Evolutionary conservation across 2,113 vertebrate species (phyloP).

Genomic region (Pseudopipra pipra): DNA sequence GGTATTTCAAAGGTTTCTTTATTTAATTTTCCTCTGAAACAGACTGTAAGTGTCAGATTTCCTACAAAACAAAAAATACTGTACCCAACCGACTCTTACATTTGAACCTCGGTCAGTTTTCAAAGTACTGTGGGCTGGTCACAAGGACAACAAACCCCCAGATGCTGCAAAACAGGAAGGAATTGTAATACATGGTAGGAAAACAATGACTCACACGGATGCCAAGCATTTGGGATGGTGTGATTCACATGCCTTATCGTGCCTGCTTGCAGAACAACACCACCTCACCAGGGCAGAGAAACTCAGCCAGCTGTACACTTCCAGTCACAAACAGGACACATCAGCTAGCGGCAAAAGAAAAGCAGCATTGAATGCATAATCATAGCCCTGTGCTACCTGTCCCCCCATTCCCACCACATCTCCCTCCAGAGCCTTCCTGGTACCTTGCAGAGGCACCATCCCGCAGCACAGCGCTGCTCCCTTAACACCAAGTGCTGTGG

Average conservation of each 20-base stretch:
- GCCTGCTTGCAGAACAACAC: not conserved
- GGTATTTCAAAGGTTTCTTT: not conserved
- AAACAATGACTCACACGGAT: constrained; percentile 51
- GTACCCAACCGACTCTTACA: not conserved
- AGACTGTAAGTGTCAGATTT: not conserved
- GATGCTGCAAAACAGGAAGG: constrained; percentile 59
- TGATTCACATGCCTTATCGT: constrained; percentile 38
- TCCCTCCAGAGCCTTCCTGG: not conserved
- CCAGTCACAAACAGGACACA: not conserved
- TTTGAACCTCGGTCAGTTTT: not conserved
- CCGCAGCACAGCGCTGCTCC: not conserved
- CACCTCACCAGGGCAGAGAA: not conserved
- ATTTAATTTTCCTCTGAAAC: not conserved
- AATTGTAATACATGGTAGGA: constrained; percentile 28
- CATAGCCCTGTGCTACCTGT: not conserved
- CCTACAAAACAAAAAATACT: not conserved
- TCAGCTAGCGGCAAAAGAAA: not conserved
- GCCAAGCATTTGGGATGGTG: not conserved
- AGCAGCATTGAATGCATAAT: fast-evolving
- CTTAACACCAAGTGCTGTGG: not conserved
- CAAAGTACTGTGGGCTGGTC: not conserved
- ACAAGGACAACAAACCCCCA: not conserved
- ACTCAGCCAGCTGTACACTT: not conserved
- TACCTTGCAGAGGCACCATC: not conserved
- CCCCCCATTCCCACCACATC: fast-evolving